Evolutionary conservation across 1,140 invertebrate genomes (phyloP).

Genomic region (Armadillidium nasatum): DNA sequence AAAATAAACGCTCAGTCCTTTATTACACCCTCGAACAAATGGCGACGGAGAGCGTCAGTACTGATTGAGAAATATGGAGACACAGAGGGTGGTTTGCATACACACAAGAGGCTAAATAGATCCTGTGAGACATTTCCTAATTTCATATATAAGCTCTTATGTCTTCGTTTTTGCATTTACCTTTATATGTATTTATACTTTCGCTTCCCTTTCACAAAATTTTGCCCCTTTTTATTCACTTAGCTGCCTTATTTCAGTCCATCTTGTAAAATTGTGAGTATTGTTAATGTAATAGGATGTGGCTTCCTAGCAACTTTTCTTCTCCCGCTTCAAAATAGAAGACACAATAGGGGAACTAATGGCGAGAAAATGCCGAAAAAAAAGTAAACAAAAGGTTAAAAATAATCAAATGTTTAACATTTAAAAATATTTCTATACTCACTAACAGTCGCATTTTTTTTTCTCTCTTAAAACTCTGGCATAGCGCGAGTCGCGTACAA

Average conservation of each 20-base stretch:
- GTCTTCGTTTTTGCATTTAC: not conserved
- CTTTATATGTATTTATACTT: conserved; percentile 1
- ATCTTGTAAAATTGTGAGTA: not conserved
- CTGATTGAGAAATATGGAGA: conserved; percentile 12
- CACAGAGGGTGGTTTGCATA: conserved; percentile 8
- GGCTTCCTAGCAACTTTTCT: not conserved
- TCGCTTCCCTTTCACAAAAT: not conserved
- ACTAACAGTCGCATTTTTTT: no score
- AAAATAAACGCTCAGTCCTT: conserved; percentile 7
- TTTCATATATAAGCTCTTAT: conserved; percentile 2
- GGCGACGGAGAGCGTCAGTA: conserved; percentile 4
- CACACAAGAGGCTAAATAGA: conserved; percentile 6
- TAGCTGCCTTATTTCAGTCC: not conserved
- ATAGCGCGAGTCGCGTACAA: no score
- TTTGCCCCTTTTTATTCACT: conserved; percentile 10
- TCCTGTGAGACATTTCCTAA: not conserved
- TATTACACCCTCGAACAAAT: conserved; percentile 10
- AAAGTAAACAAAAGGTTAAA: conserved; percentile 12
- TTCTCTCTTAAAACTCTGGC: no score
- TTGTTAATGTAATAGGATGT: not conserved
- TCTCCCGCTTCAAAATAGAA: not conserved
- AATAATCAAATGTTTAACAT: conserved; percentile 7
- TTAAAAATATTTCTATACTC: not conserved
- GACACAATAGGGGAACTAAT: not conserved
- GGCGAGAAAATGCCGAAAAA: not conserved